Percentiles rank a stretch among this genome's conserved stretches.
Conservation (phyloP, 2,888 invertebrate genomes). For the Dascillus cervinus region DNA sequence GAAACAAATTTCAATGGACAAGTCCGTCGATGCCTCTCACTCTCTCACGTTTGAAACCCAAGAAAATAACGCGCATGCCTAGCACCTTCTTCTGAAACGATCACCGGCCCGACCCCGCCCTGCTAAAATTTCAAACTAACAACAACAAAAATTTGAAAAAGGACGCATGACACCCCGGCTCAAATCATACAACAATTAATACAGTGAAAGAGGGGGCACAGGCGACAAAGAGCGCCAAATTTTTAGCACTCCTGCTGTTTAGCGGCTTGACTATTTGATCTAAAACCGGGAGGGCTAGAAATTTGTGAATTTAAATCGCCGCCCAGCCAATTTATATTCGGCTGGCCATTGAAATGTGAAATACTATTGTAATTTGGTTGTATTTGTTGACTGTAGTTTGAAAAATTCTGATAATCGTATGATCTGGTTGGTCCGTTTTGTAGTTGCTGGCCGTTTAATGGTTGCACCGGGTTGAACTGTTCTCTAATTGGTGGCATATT, state of each 20-base stretch:
- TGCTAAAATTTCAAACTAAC: conserved; percentile 1
- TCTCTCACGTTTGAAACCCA: too few relatives aligned
- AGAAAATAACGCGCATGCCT: too few relatives aligned
- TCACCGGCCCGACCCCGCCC: not conserved
- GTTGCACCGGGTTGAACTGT: conserved; percentile 20
- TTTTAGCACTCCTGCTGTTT: conserved; percentile 40
- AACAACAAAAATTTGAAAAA: too few relatives aligned
- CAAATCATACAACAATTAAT: not conserved
- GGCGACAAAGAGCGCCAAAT: not conserved
- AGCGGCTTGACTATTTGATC: conserved; percentile 28
- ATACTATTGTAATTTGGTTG: conserved; percentile 20
- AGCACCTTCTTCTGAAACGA: not conserved
- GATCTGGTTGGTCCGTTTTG: conserved; percentile 18
- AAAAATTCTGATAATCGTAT: conserved; percentile 28
- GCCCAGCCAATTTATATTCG: conserved; percentile 37
- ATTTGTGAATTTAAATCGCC: conserved; percentile 38
- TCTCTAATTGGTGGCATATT: conserved; percentile 39
- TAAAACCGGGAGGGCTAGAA: conserved; percentile 41
- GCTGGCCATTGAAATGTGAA: conserved; percentile 22
- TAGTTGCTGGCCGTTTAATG: conserved; percentile 15
- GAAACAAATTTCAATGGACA: too few relatives aligned
- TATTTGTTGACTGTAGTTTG: conserved; percentile 33
- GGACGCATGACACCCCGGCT: not conserved
- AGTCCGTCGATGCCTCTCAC: too few relatives aligned
- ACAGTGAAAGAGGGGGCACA: not conserved